Base-by-base conservation (phyloP, 2,888 invertebrate species). In the Trichopoda pennipes region DNA sequence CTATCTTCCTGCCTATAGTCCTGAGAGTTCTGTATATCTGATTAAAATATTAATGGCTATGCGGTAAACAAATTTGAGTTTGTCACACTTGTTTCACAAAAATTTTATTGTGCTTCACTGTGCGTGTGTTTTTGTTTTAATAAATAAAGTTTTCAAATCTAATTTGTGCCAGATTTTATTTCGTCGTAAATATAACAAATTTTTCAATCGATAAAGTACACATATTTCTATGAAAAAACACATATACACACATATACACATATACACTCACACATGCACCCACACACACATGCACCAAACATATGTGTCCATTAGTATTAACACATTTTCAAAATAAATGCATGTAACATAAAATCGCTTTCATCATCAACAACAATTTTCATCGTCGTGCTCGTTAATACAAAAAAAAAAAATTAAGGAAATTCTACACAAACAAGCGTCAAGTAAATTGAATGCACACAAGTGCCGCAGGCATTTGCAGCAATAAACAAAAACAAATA, bases 381-480 rank as follows among this genome's bases (percentile, higher is more conserved):
- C 19, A 64, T 61, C 17, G 21, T 61, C 17, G 21, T 32, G 6
- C 8, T 53, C 35, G 32, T 47, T 23, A 23, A 32, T 4, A 4
- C 51, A n/a, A n/a, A 42, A 51, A 38, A 64, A 69, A 47, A 38
- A 42, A 66, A 66, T 69, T 60, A 51, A 72, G 68, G 68, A 76
- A 76, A 75, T 79, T 66, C 51, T 63, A 35, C 35, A 58, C 75
- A 79, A 75, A 76, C 75, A 76, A 23, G 72, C 82, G 35, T 75
- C 75, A 72, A 76, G 42, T 61, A 72, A 75, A 79, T 73, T 70
- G 44, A 82, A 82, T 72, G 79, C 55, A 79, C 51, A 70, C 61
- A 79, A 79, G 21, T 72, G 82, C 79, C 79, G 49, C 49, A 69
- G 75, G 74, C 63, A 75, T 60, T 66, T 68, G 56, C 68, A 80